Conservation (phyloP, 1,140 invertebrate species). For the Pachypeltis micranthus region DNA sequence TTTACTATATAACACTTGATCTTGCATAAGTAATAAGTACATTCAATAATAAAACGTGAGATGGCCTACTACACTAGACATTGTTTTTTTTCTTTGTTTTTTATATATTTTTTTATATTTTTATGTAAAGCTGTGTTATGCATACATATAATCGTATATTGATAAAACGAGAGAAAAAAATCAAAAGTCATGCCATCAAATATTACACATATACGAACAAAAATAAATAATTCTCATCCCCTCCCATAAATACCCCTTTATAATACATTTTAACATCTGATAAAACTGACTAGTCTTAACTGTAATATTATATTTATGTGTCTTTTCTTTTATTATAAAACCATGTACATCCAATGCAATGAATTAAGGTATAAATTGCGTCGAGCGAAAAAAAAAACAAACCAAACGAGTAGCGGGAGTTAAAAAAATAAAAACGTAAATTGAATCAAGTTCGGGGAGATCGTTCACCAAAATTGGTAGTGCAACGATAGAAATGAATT, state of each 20-base stretch:
- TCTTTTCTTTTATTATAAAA: constrained; percentile 18
- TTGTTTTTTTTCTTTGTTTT: too few relatives aligned
- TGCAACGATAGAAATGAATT: too few relatives aligned
- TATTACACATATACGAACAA: constrained; percentile 18
- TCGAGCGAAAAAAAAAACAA: too few relatives aligned
- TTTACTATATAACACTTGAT: constrained; percentile 1
- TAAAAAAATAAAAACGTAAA: constrained; percentile 14
- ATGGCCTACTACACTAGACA: constrained; percentile 17
- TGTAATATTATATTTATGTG: constrained; percentile 17
- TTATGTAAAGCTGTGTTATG: constrained; percentile 20
- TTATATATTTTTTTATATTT: not conserved
- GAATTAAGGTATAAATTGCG: too few relatives aligned
- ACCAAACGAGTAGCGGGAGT: too few relatives aligned
- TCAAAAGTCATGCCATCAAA: constrained; percentile 15
- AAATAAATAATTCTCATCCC: constrained; percentile 22
- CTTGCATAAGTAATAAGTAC: constrained; percentile 14
- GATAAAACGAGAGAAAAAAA: too few relatives aligned
- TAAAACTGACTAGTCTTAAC: constrained; percentile 24
- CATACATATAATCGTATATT: constrained; percentile 16
- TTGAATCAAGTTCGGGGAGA: not conserved
- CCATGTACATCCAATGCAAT: constrained; percentile 19
- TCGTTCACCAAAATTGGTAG: too few relatives aligned
- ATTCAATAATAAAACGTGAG: constrained; percentile 18
- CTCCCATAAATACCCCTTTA: constrained; percentile 24
- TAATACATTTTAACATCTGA: constrained; percentile 23